These are phyloP conservation scores for Urocynchramus pylzowi DNA, from an alignment of 2,113 vertebrate genomes.

Conservation along the genomic window DNA sequence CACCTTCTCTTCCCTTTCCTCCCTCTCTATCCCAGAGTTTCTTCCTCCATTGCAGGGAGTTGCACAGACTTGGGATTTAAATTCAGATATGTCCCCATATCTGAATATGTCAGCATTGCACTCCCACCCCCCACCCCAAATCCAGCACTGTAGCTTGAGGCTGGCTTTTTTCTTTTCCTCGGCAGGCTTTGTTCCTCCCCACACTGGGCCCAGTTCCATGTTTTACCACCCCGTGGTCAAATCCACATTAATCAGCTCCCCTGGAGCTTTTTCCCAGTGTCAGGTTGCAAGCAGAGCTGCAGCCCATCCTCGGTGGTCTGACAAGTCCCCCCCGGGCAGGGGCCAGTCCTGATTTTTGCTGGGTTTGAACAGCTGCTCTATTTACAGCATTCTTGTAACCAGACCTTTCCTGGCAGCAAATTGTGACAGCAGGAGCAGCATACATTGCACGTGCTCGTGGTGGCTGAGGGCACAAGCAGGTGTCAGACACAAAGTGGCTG, in stretches of 20 bases:
- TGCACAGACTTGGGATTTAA: background rate
- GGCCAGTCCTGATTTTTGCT: background rate
- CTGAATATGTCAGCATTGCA: background rate
- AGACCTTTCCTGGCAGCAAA: background rate
- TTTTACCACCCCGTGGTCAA: background rate
- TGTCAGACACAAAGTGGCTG: background rate
- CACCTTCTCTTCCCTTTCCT: background rate
- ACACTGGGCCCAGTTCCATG: background rate
- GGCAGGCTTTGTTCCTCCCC: background rate
- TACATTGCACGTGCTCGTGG: fast-evolving
- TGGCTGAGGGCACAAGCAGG: background rate
- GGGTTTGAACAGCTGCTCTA: background rate
- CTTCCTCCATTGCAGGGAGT: background rate
- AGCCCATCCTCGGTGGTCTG: slow-evolving; percentile 11
- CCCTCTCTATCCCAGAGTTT: background rate
- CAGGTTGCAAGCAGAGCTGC: background rate
- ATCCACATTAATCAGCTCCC: background rate
- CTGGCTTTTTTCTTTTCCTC: background rate
- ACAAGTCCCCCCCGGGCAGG: background rate
- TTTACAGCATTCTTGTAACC: background rate
- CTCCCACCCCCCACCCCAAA: background rate
- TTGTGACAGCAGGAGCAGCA: fast-evolving
- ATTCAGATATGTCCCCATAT: background rate
- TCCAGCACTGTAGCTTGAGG: background rate
- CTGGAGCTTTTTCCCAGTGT: background rate